Conservation (phyloP, 2,888 invertebrate genomes). For the Gymnosoma rotundatum region DNA sequence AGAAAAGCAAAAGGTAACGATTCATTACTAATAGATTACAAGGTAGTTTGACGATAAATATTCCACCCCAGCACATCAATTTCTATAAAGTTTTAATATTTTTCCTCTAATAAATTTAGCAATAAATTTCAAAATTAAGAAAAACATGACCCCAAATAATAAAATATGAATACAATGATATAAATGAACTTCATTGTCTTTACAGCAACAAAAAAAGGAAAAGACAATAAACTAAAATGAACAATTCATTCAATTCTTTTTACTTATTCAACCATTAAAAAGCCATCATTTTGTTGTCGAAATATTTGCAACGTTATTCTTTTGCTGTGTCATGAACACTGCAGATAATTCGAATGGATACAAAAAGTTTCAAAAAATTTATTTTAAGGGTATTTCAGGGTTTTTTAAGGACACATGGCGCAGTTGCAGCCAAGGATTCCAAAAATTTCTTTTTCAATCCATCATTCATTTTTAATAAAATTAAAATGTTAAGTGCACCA, state of each 20-base stretch:
- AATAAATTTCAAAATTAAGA: neutral
- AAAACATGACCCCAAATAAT: constrained; percentile 20
- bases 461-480: no score
- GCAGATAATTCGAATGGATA: neutral
- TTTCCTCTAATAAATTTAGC: neutral
- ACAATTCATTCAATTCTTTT: constrained; percentile 24
- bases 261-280: constrained; percentile 41
- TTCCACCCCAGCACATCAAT: neutral
- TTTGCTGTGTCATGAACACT: neutral
- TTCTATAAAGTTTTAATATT: constrained; percentile 9
- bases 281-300: constrained; percentile 30
- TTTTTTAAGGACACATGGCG: no score
- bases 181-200: constrained; percentile 14
- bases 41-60: neutral
- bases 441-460: no score
- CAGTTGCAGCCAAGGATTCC: no score
- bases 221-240: neutral
- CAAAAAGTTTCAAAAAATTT: no score
- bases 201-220: neutral
- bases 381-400: neutral
- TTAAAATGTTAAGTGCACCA: no score
- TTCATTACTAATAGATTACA: constrained; percentile 7
- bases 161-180: constrained; percentile 10
- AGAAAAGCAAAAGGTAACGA: no score
- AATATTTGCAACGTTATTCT: neutral